Base-by-base conservation (phyloP, 2,888 invertebrate genomes). In the Drosophila melanosoma region DNA sequence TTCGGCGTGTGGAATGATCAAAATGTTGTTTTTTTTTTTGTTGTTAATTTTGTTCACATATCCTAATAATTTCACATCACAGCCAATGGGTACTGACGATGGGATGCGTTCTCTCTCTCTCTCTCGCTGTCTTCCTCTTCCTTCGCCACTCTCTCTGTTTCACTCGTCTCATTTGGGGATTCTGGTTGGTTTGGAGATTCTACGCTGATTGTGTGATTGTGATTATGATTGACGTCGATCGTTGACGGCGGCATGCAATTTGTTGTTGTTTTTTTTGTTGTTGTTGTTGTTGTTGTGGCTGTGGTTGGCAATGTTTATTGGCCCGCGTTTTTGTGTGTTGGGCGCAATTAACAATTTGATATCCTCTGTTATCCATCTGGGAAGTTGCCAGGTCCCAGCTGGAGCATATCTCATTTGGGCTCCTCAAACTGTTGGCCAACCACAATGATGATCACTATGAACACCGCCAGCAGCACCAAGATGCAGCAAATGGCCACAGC, bases 401-500 rank as follows among this genome's bases (percentile, higher is more conserved):
- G 93, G 90, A 93, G 93, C 75, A 93, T 92, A 91, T 93, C 93
- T 93, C 93, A 95, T 89, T 94, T 94, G 78, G 95, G 95, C 76
- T 94, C 94, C 89, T 95, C 95, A 92, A 96, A 95, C 89, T 95
- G 95, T 94, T 97, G 96, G 29, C 96, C 97, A 76, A 96, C 96
- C 80, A 96, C 96, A 87, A 97, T 96, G 93, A 97, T 97, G 91
- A 97, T 95, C 81, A 97, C 95, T 89, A 97, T 97, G 94, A 97
- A 97, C 83, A 97, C 96, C 83, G 96, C 95, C 92, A 97, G 94
- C 82, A 97, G 94, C 92, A 97, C 96, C 90, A 97, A 94, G 91
- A 97, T 96, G 93, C 96, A 97, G 94, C 96, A 96, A 87, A 97
- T 96, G 89, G 96, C 97, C 89, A 97, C 96, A 77, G 96, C 96